Evolutionary conservation across 2,113 vertebrate genomes (phyloP).

Genomic region (Anseranas semipalmata): DNA sequence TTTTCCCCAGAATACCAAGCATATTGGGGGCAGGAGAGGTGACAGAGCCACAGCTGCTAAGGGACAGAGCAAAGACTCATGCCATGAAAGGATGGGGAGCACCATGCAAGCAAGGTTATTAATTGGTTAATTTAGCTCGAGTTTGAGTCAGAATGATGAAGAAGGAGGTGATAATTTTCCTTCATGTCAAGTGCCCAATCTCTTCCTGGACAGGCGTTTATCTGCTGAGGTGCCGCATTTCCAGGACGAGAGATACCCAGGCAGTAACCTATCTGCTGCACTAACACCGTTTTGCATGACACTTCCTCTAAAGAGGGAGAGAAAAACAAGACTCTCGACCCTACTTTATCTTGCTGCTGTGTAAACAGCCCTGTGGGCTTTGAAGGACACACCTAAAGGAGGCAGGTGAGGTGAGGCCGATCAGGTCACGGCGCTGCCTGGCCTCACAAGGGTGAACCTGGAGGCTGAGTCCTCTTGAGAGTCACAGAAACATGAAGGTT

Average conservation of each 20-base stretch:
- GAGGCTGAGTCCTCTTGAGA: background rate
- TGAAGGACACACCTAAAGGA: background rate
- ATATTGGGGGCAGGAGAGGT: background rate
- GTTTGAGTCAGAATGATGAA: slow-evolving; percentile 16
- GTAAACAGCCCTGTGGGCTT: slow-evolving; percentile 6
- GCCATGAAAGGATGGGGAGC: slow-evolving; percentile 7
- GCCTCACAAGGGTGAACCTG: background rate
- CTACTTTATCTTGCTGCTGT: background rate
- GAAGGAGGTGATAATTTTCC: slow-evolving; percentile 41
- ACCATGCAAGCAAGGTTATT: background rate
- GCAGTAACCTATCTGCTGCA: slow-evolving; percentile 7
- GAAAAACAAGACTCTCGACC: slow-evolving; percentile 8
- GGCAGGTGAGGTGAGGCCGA: background rate
- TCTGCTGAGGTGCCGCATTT: background rate
- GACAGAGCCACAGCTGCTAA: background rate
- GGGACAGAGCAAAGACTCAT: background rate
- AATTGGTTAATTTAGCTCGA: slow-evolving; percentile 45
- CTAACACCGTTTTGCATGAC: slow-evolving; percentile 7
- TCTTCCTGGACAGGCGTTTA: slow-evolving; percentile 32
- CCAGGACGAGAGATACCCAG: background rate
- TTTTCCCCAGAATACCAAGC: background rate
- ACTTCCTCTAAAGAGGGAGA: background rate
- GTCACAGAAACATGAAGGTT: background rate
- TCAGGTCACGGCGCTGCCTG: background rate
- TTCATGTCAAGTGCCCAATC: slow-evolving; percentile 16